Conservation (phyloP, 2,113 vertebrate species). For the Leucosticte australis region DNA sequence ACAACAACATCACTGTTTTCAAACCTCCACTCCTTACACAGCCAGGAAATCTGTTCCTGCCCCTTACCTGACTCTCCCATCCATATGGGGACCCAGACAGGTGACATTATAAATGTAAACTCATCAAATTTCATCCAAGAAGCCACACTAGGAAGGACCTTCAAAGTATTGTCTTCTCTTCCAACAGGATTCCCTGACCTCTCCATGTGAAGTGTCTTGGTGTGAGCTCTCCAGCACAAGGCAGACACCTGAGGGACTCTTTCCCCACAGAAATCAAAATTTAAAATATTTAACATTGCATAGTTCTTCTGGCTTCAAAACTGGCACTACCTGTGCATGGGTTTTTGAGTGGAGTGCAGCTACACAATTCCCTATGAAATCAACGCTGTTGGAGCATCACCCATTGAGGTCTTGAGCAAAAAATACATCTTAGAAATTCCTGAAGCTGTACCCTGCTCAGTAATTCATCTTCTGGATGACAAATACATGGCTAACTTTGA, state of each 20-base stretch:
- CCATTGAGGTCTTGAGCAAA: not conserved
- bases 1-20: accelerated
- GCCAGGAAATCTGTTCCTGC: not conserved
- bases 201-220: not conserved
- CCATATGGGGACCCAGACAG: not conserved
- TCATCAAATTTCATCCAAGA: not conserved
- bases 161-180: not conserved
- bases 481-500: not conserved
- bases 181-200: not conserved
- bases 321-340: not conserved
- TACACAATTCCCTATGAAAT: not conserved
- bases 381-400: not conserved
- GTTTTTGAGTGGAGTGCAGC: not conserved
- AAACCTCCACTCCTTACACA: not conserved
- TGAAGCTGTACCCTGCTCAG: not conserved
- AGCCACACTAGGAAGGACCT: not conserved
- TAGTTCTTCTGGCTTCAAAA: not conserved
- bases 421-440: not conserved
- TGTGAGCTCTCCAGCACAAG: not conserved
- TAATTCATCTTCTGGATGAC: not conserved
- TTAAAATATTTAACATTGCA: not conserved
- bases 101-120: not conserved
- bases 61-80: not conserved
- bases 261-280: not conserved
- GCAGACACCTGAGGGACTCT: not conserved